Conservation (phyloP, 2,113 vertebrate genomes). For the Osmerus eperlanus region DNA sequence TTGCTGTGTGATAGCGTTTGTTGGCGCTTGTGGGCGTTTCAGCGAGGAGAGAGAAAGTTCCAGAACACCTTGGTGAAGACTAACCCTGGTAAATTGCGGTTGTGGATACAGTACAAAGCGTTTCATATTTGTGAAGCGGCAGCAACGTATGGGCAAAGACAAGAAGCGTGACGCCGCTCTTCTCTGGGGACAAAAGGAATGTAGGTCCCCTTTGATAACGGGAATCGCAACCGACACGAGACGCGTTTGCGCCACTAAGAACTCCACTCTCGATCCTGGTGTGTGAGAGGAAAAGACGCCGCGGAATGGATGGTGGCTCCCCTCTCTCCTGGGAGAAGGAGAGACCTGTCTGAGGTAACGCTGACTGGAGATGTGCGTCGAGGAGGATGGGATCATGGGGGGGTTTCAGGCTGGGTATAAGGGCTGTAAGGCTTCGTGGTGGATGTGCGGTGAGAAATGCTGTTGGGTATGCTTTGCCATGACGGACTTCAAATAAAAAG, state of each 20-base stretch:
- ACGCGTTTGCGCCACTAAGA: slow-evolving; percentile 36
- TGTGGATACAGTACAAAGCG: slow-evolving; percentile 4
- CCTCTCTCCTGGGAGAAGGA: slow-evolving; percentile 51
- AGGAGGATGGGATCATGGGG: no score
- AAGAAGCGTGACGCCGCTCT: slow-evolving; percentile 36
- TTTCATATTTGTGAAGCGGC: slow-evolving; percentile 26
- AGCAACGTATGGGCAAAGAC: slow-evolving; percentile 7
- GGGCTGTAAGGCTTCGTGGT: no score
- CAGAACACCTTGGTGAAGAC: not conserved
- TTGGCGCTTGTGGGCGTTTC: slow-evolving; percentile 42
- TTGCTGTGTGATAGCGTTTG: slow-evolving; percentile 6
- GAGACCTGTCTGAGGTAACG: slow-evolving; percentile 49
- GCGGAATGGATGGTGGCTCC: slow-evolving; percentile 60
- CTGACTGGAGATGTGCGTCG: slow-evolving; percentile 10
- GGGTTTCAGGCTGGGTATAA: no score
- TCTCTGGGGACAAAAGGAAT: no score
- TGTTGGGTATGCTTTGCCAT: no score
- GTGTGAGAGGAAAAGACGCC: slow-evolving; percentile 44
- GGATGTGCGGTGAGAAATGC: no score
- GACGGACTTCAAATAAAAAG: no score
- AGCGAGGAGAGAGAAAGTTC: slow-evolving; percentile 1
- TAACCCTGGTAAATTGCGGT: no score
- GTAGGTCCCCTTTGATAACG: slow-evolving; percentile 46
- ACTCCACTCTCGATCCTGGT: slow-evolving; percentile 49
- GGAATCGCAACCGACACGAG: slow-evolving; percentile 31